Conservation (phyloP, 2,113 vertebrate genomes). For the Petrocephalus microphthalmus region DNA sequence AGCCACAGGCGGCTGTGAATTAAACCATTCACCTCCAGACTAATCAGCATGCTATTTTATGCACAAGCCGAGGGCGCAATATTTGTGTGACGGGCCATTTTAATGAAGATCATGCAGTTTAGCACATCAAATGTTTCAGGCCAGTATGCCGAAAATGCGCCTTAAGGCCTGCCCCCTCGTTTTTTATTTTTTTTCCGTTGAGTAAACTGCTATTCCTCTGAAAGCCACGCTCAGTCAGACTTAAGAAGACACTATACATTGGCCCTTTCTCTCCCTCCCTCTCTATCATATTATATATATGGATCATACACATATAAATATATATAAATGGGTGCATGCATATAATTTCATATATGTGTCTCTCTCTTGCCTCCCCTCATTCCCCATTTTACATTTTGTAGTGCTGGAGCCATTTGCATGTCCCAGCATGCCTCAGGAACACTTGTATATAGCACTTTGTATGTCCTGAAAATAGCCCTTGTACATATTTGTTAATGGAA, state of each 20-base stretch:
- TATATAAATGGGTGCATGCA: background rate
- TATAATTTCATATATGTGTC: too few species aligned
- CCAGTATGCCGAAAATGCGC: background rate
- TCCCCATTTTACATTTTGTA: too few species aligned
- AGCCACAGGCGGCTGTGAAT: slow-evolving; percentile 27
- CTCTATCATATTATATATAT: too few species aligned
- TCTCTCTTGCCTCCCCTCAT: too few species aligned
- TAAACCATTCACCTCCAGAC: slow-evolving; percentile 12
- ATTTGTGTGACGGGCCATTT: slow-evolving; percentile 36
- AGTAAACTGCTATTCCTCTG: background rate
- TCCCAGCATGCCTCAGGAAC: too few species aligned
- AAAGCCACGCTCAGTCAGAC: background rate
- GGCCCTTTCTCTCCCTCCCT: background rate
- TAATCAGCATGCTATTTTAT: slow-evolving; percentile 29
- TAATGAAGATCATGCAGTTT: slow-evolving; percentile 42
- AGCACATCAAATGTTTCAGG: slow-evolving; percentile 46
- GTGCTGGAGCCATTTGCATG: too few species aligned
- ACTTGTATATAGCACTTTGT: too few species aligned
- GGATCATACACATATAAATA: too few species aligned
- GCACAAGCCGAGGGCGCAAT: slow-evolving; percentile 26
- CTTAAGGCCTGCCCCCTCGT: background rate
- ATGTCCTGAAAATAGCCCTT: too few species aligned
- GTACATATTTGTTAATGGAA: too few species aligned
- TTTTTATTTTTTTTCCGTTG: background rate
- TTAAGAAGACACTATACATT: background rate